Conservation (phyloP, 2,113 vertebrate genomes). For the Okapia johnstoni region DNA sequence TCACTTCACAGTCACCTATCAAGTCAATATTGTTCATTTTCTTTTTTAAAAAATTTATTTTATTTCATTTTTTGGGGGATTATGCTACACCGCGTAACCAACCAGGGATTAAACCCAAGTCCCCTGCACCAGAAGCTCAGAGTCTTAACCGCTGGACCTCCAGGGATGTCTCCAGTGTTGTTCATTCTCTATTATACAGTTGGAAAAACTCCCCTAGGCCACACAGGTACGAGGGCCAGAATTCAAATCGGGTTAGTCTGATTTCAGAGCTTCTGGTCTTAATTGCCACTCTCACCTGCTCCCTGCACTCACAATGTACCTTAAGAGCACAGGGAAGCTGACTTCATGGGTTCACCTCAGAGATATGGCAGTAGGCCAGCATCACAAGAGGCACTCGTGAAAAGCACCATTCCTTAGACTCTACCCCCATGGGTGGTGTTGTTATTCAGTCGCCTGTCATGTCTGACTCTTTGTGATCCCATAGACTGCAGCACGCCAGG, state of each 20-base stretch:
- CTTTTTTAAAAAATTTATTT: background rate
- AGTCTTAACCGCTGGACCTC: too few species aligned
- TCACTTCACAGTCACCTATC: rapidly evolving
- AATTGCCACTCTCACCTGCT: background rate
- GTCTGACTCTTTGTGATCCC: too few species aligned
- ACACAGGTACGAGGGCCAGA: background rate
- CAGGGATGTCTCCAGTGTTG: too few species aligned
- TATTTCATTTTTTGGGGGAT: too few species aligned
- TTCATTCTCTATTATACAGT: background rate
- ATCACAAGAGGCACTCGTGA: background rate
- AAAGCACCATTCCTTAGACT: background rate
- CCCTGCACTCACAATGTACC: background rate
- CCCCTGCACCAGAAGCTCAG: too few species aligned
- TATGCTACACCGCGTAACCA: too few species aligned
- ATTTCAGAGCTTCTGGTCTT: background rate
- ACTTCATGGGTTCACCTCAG: background rate
- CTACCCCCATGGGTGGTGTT: too few species aligned
- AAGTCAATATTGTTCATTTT: background rate
- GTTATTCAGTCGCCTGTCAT: too few species aligned
- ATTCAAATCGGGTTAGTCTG: background rate
- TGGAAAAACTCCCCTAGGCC: background rate
- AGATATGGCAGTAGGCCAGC: background rate
- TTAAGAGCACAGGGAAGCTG: background rate
- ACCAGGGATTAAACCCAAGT: too few species aligned
- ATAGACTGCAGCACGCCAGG: too few species aligned